Evolutionary conservation across 2,797 vertebrate genomes (phyloP), one percentile per base, ranked within the genome.

Genomic region (Mus caroli): DNA sequence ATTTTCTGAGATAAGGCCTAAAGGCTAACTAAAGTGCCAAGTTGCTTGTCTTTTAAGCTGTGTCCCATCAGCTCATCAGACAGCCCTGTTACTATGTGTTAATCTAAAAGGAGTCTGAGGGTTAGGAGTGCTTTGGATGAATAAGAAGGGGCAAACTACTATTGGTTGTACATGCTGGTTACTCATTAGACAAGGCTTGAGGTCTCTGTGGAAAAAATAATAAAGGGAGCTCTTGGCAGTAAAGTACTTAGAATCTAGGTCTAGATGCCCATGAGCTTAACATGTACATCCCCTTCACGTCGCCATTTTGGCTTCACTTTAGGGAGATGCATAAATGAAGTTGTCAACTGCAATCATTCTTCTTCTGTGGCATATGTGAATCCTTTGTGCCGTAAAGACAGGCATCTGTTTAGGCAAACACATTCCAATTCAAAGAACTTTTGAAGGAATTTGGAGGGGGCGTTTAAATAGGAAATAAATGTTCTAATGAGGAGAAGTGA

Each of bases 1-100:
- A 76, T 96, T 77, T 90, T 88, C 83, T 13, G 1, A 82, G 86
- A 88, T 75, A 90, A 95, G 52, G 52, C 94, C 4, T 78, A 73
- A 34, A 90, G 71, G 52, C 77, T 80, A 88, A 76, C 88, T 80
- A 31, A 64, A 82, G 96, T 90, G 71, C 85, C 95, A 95, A 77
- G 37, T 60, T 64, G 20, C 82, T 90, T 60, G 64, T 80, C 46
- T 83, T 90, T 79, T 50, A 15, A 79, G 58, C 34, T 3, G 0
- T 62, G 50, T 84, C 77, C 82, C 64, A 73, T 58, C 43, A 34
- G 10, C 60, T 93, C 80, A 37, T 64, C 28, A 22, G 37, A 54
- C 9, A 82, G 85, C 71, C 62, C 13, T 58, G 28, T 50, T 95
- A 82, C 85, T 31, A 5, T 87, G 31, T 11, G 0, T 80, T 88